Base-by-base conservation (phyloP, 2,113 vertebrate genomes). In the Phalacrocorax pelagicus region DNA sequence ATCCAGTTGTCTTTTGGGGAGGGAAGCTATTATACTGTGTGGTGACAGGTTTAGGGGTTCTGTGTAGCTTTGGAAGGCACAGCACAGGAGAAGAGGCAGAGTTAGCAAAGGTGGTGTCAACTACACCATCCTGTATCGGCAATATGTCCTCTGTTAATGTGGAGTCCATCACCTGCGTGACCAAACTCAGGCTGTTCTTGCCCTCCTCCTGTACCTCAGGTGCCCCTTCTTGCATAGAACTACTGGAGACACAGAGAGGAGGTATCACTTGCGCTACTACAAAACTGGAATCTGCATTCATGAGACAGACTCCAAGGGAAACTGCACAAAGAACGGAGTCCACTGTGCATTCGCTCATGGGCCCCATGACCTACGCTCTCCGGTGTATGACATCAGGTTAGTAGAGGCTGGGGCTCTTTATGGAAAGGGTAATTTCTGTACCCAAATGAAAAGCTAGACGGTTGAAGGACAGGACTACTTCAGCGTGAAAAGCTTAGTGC, bases 251-350 rank as follows among this genome's bases (percentile, higher is more conserved):
- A 99, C 99, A 0, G 99, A 99, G 96, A 98, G 99, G 74, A 98
- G 99, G 71, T 99, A 99, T 96, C 99, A 99, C 95, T 97, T 99
- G 70, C 98, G 99, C 80, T 99, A 99, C 96, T 99, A 99, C 94
- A 99, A 99, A 92, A 99, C 99, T 17, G 99, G 99, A 90, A 99
- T 99, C 80, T 99, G 99, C 95, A 99, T 99, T 96, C 99, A 99
- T 26, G 99, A 99, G 98, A 99, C 99, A 0, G 99, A 99, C 96
- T 98, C 99, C 7, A 99, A 99, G 97, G 99, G 99, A 91, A 99
- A 99, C 98, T 99, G 99, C 98, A 99, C 99, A 26, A 99, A 99
- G 95, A 99, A 99, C 3, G 99, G 99, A 81, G 99, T 99, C 51
- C 99, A 99, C 97, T 99, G 99, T 23, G 99, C 99, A 10, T 99